A percentile compares a stretch with the other conserved stretches of the same genome.
These are phyloP conservation scores for Augochlora pura DNA, from an alignment of 1,140 invertebrate genomes.

Conservation along the genomic window DNA sequence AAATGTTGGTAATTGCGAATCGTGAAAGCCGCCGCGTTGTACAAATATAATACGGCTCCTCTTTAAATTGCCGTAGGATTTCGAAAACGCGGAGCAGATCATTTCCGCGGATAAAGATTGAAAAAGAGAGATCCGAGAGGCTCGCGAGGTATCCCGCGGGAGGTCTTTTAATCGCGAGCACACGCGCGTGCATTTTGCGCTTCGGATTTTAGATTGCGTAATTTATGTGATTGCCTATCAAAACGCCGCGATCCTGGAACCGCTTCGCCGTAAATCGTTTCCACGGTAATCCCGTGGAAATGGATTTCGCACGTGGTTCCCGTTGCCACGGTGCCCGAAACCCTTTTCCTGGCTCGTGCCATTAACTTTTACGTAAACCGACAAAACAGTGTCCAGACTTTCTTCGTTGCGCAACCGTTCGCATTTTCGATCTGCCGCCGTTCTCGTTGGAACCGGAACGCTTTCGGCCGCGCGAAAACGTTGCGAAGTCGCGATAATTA, in stretches of 20 bases:
- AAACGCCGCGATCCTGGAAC: not conserved
- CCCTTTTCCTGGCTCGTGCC: slow-evolving; percentile 25
- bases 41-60: too few relatives aligned
- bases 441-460: not conserved
- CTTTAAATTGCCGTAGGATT: too few relatives aligned
- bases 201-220: too few relatives aligned
- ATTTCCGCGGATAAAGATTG: too few relatives aligned
- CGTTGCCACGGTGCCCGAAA: slow-evolving; percentile 8
- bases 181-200: too few relatives aligned
- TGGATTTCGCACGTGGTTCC: slow-evolving; percentile 2
- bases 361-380: slow-evolving; percentile 28
- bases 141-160: too few relatives aligned
- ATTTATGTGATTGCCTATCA: slow-evolving; percentile 9
- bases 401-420: slow-evolving; percentile 22
- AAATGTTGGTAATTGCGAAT: too few relatives aligned
- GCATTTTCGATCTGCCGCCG: not conserved
- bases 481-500: not conserved
- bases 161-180: too few relatives aligned
- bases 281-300: slow-evolving; percentile 9
- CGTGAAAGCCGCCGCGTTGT: too few relatives aligned
- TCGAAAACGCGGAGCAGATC: too few relatives aligned
- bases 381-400: slow-evolving; percentile 23
- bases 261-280: not conserved
- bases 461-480: too few relatives aligned
- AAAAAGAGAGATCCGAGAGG: too few relatives aligned